A percentile compares a stretch with the other conserved stretches of the same genome.
Evolutionary conservation across 2,113 vertebrate species (phyloP).

Genomic region (Paracanthobrama guichenoti): DNA sequence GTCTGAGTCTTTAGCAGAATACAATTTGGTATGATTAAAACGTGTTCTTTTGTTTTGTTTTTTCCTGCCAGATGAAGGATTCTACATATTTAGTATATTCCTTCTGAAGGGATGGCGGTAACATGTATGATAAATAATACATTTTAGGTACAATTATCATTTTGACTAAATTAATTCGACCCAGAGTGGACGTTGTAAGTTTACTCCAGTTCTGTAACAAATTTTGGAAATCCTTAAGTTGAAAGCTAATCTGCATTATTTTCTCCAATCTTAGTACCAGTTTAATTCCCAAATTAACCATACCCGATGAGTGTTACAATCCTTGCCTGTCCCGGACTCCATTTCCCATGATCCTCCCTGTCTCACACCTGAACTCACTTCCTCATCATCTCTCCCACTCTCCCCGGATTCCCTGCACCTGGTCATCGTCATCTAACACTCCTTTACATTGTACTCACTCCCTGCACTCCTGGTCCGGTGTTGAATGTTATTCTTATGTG

Average conservation of each 20-base stretch:
- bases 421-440: too few relatives aligned
- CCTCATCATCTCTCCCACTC: too few relatives aligned
- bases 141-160: background rate
- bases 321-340: too few relatives aligned
- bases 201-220: background rate
- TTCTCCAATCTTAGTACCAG: background rate
- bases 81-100: background rate
- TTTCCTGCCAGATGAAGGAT: background rate
- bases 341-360: too few relatives aligned
- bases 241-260: background rate
- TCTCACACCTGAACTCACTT: too few relatives aligned
- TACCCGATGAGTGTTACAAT: too few relatives aligned
- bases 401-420: too few relatives aligned
- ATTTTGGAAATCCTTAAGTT: background rate
- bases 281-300: conserved; percentile 4
- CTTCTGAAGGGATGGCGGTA: background rate
- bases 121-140: background rate
- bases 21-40: background rate
- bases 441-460: too few relatives aligned
- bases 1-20: background rate
- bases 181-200: background rate
- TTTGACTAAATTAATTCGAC: background rate
- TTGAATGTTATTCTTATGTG: too few relatives aligned
- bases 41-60: background rate
- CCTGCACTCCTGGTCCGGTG: too few relatives aligned